Evolutionary conservation across 2,888 invertebrate species (phyloP).

Genomic region (Andrena haemorrhoa): DNA sequence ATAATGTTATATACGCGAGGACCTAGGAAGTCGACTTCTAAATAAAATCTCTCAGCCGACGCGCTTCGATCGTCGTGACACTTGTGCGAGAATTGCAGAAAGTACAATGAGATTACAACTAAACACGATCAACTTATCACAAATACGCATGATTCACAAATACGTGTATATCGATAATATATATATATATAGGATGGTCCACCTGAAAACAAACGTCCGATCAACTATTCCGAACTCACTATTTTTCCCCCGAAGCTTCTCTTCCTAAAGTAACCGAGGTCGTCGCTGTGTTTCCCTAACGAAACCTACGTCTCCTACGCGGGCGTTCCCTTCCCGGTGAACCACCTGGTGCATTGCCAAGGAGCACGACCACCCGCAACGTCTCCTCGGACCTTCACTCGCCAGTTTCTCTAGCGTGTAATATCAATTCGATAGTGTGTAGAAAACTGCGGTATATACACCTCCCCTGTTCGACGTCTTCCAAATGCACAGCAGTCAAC

Average conservation of each 20-base stretch:
- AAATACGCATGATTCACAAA: constrained; percentile 30
- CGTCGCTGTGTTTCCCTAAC: no score
- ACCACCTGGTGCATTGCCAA: constrained; percentile 11
- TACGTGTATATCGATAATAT: constrained; percentile 3
- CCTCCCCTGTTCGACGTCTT: constrained; percentile 52
- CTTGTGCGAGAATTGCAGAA: constrained; percentile 17
- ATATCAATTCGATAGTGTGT: constrained; percentile 32
- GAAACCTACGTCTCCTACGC: neutral
- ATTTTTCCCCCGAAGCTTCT: no score
- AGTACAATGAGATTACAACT: constrained; percentile 37
- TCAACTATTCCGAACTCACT: neutral
- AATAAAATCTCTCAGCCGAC: constrained; percentile 42
- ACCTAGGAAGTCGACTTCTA: constrained; percentile 18
- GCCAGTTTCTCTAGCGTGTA: constrained; percentile 17
- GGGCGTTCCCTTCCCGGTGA: constrained; percentile 10
- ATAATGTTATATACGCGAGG: constrained; percentile 38
- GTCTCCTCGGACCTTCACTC: neutral
- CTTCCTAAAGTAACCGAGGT: no score
- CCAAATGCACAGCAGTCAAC: constrained; percentile 64
- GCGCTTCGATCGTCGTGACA: constrained; percentile 1
- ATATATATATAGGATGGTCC: neutral
- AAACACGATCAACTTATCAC: constrained; percentile 48
- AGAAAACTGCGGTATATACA: constrained; percentile 62
- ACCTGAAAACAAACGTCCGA: neutral
- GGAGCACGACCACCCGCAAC: constrained; percentile 7